Evolutionary conservation across 2,113 vertebrate genomes (phyloP), one percentile per base, ranked within the genome.

Genomic region (Excalfactoria chinensis): DNA sequence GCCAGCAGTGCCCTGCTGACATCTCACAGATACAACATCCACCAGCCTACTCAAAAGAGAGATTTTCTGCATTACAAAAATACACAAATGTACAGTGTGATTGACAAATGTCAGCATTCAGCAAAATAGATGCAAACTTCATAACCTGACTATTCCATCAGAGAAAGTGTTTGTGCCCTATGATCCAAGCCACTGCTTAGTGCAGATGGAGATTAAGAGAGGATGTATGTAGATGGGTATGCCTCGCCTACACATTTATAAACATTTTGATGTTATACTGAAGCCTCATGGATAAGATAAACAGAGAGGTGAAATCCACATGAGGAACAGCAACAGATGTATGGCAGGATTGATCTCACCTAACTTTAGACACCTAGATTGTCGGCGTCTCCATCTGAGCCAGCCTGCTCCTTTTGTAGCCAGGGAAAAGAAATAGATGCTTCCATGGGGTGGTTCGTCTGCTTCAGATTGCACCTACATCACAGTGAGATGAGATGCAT

Each of bases 261-360:
- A 62, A 13, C 28, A 23, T 76, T 80, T 88, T 41, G 44, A 8
- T 72, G n/a, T 75, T 66, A 11, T 55, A 44, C 49, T 70, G 34
- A 95, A 92, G 69, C 18, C 23, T 92, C 78, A 79, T 32, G 44
- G n/a, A 22, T 63, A 67, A 73, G 40, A 79, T 53, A 43, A 91
- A 89, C 84, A 85, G 90, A 93, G 77, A 72, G 9, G 17, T 63
- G 64, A 94, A 89, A 89, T 80, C 49, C 60, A 35, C 73, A 51
- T 83, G 88, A 94, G 37, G 81, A 95, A 60, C 64, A 73, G 90
- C 37, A 91, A 74, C 90, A 94, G 82, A 93, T 91, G 82, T 46
- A 77, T 67, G 37, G 41, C 71, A 83, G 82, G 46, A 89, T 89
- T 95, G 87, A 83, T 87, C 68, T 91, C 60, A 83, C 88, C 82